A percentile compares a stretch with the other conserved stretches of the same genome.
phyloP scores from a whole-genome alignment of 2,113 vertebrate species.

The Himantopus leucocephalus region DNA sequence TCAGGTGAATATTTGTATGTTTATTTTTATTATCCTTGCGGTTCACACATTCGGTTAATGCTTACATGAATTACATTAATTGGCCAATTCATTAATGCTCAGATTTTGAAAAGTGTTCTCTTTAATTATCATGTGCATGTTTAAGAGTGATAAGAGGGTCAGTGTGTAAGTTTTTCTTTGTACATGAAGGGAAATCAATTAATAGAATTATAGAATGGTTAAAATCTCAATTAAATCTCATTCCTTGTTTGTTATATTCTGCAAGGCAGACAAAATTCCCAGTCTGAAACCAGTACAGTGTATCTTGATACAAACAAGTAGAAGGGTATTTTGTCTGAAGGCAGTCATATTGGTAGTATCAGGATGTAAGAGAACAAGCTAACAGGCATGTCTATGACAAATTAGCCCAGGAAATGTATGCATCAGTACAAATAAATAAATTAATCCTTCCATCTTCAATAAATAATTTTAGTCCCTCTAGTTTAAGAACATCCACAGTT shows the following conservation, averaged over 20 bases:
- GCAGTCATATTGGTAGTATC: not conserved
- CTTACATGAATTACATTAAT: not conserved
- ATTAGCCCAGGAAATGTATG: not conserved
- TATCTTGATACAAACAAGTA: not conserved
- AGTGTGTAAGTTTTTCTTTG: not conserved
- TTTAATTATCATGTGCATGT: not conserved
- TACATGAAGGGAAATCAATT: not conserved
- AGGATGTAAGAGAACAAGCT: not conserved
- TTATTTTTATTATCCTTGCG: not conserved
- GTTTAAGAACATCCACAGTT: not conserved
- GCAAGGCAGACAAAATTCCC: not conserved
- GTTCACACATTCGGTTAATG: not conserved
- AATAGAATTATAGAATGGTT: not conserved
- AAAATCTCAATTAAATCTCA: not conserved
- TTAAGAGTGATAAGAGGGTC: not conserved
- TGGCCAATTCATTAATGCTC: not conserved
- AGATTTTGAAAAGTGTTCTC: not conserved
- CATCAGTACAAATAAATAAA: not conserved
- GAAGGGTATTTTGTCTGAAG: not conserved
- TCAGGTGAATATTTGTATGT: not conserved
- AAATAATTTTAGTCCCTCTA: not conserved
- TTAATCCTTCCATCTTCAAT: not conserved
- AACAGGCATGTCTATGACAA: not conserved
- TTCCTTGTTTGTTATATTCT: not conserved
- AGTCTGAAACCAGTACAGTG: not conserved